Base-by-base conservation (phyloP, 2,888 invertebrate genomes). In the Drosophila leonis region DNA sequence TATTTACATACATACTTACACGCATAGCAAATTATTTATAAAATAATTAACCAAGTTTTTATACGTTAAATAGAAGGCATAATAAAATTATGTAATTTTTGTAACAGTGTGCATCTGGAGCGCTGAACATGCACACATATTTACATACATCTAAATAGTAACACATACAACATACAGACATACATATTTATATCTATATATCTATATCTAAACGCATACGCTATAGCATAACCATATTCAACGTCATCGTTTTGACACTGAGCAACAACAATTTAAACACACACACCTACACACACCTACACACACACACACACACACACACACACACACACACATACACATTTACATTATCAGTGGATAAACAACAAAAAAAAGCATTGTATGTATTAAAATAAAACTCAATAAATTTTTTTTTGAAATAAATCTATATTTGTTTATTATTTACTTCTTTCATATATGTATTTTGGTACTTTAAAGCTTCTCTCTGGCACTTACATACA, bases 41-140 rank as follows among this genome's bases (percentile, higher is more conserved):
- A 72, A 54, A 61, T 64, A 54, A 60, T 82, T 66, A 70, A 65
- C 37, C 62, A 68, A 72, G 61, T 70, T 80, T 82, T 75, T 63
- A 71, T 75, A 74, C 59, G 59, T 71, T 71, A 77, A 59, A 68
- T 68, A 66, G 60, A 52, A 75, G 42, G 67, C 80, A 84, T 86
- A 86, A 72, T 83, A 42, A 70, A 87, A 81, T 82, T 81, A 82
- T 83, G 87, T 61, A 51, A 62, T 81, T 81, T 87, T 81, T 83
- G 76, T 65, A 80, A 80, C 67, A 48, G 62, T 68, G 74, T 73
- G 64, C 68, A 67, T 69, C 65, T 62, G 59, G 39, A 24, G 55
- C 57, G 51, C 65, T 60, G 54, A 46, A 44, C 44, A 8, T 24
- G 39, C 65, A 70, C 49, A 70, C 44, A 52, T 63, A 78, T 62